Conservation (phyloP, 2,888 invertebrate species). For the Falcaria lacertinaria region DNA sequence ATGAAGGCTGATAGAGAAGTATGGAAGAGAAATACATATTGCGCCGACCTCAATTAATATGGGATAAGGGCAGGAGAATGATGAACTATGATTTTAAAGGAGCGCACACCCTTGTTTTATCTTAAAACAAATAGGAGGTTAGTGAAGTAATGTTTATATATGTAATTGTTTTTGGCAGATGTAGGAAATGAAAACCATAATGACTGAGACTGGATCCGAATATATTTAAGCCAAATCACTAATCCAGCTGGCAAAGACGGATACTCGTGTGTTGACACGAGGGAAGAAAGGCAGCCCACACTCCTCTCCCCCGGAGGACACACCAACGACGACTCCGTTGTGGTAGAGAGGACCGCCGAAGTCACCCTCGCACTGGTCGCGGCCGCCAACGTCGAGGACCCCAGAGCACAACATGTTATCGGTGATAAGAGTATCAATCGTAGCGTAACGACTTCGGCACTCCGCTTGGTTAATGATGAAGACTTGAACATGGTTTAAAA, state of each 20-base stretch:
- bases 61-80: no score
- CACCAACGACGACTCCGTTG: constrained; percentile 39
- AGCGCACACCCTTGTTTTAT: no score
- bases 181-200: background rate
- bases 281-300: constrained; percentile 33
- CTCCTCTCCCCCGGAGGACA: constrained; percentile 35
- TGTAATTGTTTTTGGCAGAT: background rate
- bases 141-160: no score
- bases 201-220: background rate
- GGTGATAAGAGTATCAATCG: constrained; percentile 22
- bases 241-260: constrained; percentile 43
- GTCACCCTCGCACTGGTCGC: constrained; percentile 56
- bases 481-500: constrained; percentile 33
- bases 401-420: constrained; percentile 54
- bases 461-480: constrained; percentile 24
- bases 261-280: constrained; percentile 42
- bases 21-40: no score
- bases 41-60: no score
- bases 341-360: constrained; percentile 55
- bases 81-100: no score
- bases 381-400: constrained; percentile 49
- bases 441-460: constrained; percentile 31
- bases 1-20: no score
- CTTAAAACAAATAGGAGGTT: no score
- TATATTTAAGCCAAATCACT: constrained; percentile 27